These are phyloP conservation scores for Procambarus virginalis DNA, from an alignment of 1,140 invertebrate genomes.

Conservation along the genomic window DNA sequence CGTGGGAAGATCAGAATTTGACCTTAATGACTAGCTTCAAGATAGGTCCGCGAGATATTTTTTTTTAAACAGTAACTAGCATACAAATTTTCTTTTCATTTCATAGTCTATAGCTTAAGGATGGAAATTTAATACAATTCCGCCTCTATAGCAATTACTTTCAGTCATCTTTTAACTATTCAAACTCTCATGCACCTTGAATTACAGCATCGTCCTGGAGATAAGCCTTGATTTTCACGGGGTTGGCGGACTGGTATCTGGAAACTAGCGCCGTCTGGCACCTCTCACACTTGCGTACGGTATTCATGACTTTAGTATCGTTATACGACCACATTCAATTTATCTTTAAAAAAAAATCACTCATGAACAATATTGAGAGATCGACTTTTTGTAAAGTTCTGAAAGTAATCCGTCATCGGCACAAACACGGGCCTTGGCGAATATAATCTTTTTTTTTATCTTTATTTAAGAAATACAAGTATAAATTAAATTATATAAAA, in stretches of 20 bases:
- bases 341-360: background rate
- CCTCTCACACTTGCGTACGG: constrained; percentile 2
- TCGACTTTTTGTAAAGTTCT: constrained; percentile 11
- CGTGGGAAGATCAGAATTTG: constrained; percentile 23
- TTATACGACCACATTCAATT: background rate
- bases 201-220: background rate
- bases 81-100: background rate
- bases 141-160: background rate
- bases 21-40: constrained; percentile 61
- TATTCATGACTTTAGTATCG: background rate
- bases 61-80: background rate
- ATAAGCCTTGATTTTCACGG: background rate
- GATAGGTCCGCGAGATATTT: constrained; percentile 39
- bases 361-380: constrained; percentile 16
- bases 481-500: no score
- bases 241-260: constrained; percentile 49
- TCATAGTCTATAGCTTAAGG: background rate
- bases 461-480: no score
- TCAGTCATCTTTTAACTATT: background rate
- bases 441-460: background rate
- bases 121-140: background rate
- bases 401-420: background rate
- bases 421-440: background rate
- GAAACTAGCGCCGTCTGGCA: constrained; percentile 42
- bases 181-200: background rate